phyloP scores from a whole-genome alignment of 2,888 invertebrate genomes.

The Alitta virens region DNA sequence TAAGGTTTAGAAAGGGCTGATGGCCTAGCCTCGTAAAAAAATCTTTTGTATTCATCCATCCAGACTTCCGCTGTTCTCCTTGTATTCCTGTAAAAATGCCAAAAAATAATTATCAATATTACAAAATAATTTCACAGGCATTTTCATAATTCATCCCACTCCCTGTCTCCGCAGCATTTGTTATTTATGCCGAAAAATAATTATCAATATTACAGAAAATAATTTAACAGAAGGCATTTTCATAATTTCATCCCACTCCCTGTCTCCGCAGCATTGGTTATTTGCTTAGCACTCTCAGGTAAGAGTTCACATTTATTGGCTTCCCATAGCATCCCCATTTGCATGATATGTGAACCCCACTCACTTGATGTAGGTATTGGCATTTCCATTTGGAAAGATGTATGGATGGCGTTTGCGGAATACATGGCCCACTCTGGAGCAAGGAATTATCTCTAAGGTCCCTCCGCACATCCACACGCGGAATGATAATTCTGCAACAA shows the following conservation, averaged over 20 bases:
- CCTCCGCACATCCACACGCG: slow-evolving; percentile 99
- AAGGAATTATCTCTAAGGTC: slow-evolving; percentile 92
- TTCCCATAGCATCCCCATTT: too few relatives aligned
- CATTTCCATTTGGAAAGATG: slow-evolving; percentile 95
- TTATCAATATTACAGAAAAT: too few relatives aligned
- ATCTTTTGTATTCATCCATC: slow-evolving; percentile 98
- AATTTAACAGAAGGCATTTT: too few relatives aligned
- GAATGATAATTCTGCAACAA: slow-evolving; percentile 68
- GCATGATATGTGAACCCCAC: too few relatives aligned
- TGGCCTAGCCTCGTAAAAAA: slow-evolving; percentile 86
- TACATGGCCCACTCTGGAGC: slow-evolving; percentile 83
- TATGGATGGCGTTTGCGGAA: slow-evolving; percentile 94
- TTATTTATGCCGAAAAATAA: too few relatives aligned
- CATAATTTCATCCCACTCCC: too few relatives aligned
- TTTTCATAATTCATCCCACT: too few relatives aligned
- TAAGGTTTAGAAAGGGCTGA: slow-evolving; percentile 58
- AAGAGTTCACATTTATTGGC: background rate
- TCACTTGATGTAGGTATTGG: slow-evolving; percentile 62
- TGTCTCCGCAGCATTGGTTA: too few relatives aligned
- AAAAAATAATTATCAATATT: background rate
- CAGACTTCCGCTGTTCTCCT: slow-evolving; percentile 96
- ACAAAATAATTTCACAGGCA: too few relatives aligned
- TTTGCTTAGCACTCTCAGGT: too few relatives aligned
- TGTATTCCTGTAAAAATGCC: slow-evolving; percentile 67
- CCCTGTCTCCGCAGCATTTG: too few relatives aligned